A percentile compares a stretch with the other conserved stretches of the same genome.
Evolutionary conservation across 2,797 vertebrate genomes (phyloP).

Genomic region (Crenuchus spilurus): DNA sequence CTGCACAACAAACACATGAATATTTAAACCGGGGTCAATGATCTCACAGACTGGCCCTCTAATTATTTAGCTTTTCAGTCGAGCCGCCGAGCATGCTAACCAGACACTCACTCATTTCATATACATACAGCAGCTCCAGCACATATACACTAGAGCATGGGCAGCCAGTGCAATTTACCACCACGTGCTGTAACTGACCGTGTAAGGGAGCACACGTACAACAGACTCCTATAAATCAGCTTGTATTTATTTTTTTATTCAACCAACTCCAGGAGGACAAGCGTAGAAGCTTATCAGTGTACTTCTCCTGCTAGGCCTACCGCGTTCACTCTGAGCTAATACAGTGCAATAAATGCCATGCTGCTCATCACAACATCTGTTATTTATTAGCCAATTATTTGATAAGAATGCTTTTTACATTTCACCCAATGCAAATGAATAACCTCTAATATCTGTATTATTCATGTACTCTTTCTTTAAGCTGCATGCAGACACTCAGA

Average conservation of each 20-base stretch:
- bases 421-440: slow-evolving; percentile 36
- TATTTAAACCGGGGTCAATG: slow-evolving; percentile 84
- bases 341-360: slow-evolving; percentile 77
- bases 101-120: slow-evolving; percentile 61
- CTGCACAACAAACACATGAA: slow-evolving; percentile 86
- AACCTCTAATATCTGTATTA: slow-evolving; percentile 23
- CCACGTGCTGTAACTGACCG: slow-evolving; percentile 21
- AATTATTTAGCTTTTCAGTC: slow-evolving; percentile 83
- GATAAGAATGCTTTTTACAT: slow-evolving; percentile 79
- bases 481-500: no score
- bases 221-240: slow-evolving; percentile 48
- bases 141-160: slow-evolving; percentile 32
- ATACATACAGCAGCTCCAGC: slow-evolving; percentile 32
- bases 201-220: slow-evolving; percentile 27
- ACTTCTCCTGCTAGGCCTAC: slow-evolving; percentile 42
- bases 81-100: slow-evolving; percentile 79
- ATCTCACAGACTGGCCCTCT: slow-evolving; percentile 84
- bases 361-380: slow-evolving; percentile 81
- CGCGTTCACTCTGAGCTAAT: slow-evolving; percentile 29
- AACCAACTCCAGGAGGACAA: slow-evolving; percentile 45
- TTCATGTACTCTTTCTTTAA: not conserved
- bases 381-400: slow-evolving; percentile 86
- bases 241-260: slow-evolving; percentile 42
- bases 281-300: slow-evolving; percentile 39
- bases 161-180: slow-evolving; percentile 20